Percentiles rank a stretch among this genome's conserved stretches.
phyloP scores from a whole-genome alignment of 23 tunicate genomes.

The Botrylloides violaceus region DNA sequence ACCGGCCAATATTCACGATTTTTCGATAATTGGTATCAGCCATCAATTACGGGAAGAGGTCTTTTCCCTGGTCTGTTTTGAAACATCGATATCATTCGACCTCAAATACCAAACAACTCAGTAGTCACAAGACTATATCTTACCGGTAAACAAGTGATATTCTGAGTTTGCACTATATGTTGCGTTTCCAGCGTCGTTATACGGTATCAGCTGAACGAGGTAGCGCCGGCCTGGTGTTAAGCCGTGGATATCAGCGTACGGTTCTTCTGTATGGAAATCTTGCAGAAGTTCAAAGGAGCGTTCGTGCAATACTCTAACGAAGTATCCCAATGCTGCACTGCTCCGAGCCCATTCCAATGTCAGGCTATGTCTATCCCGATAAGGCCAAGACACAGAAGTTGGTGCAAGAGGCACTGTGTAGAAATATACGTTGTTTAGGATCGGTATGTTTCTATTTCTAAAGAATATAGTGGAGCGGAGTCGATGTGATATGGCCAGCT shows the following conservation, averaged over 20 bases:
- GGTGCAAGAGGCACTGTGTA: constrained; percentile 8
- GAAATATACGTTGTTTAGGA: too few species aligned
- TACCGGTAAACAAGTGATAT: constrained; percentile 3
- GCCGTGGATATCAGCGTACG: background rate
- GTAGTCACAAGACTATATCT: too few species aligned
- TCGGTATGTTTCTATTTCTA: too few species aligned
- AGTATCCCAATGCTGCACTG: constrained; percentile 4
- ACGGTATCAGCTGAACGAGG: constrained; percentile 7
- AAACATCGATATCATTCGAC: too few species aligned
- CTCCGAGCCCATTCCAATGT: constrained; percentile 1
- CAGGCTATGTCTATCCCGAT: background rate
- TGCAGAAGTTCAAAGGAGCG: background rate
- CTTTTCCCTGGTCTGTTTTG: too few species aligned
- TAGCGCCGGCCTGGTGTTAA: constrained; percentile 3
- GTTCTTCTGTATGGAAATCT: background rate
- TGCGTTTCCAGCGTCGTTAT: constrained; percentile 12
- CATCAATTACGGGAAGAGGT: too few species aligned
- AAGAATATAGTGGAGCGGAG: too few species aligned
- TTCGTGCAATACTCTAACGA: background rate
- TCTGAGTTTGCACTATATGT: background rate
- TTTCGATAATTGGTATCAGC: too few species aligned
- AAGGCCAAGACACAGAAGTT: constrained; percentile 6
- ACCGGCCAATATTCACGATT: too few species aligned
- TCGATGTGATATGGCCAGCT: too few species aligned
- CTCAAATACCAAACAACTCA: too few species aligned